A percentile compares a stretch with the other conserved stretches of the same genome.
Conservation (phyloP, 2,888 invertebrate genomes). For the Rambutsinella grinnellia region DNA sequence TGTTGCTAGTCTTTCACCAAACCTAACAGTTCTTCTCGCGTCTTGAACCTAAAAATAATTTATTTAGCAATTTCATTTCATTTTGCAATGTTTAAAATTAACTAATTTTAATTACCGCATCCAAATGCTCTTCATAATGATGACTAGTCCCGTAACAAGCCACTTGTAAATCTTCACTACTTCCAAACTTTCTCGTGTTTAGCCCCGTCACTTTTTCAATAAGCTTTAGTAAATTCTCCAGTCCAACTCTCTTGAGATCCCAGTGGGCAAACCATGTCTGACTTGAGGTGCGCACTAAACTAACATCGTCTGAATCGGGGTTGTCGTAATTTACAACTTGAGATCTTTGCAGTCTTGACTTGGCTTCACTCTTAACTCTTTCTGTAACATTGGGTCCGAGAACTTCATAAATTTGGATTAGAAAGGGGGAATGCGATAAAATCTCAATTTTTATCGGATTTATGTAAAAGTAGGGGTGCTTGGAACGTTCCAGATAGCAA, state of each 20-base stretch:
- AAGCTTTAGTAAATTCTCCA: neutral
- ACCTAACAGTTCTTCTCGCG: conserved; percentile 13
- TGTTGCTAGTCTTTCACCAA: conserved; percentile 33
- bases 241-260: neutral
- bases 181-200: conserved; percentile 3
- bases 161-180: conserved; percentile 42
- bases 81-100: neutral
- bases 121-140: conserved; percentile 55
- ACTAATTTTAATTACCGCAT: conserved; percentile 45
- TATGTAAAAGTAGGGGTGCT: conserved; percentile 38
- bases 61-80: neutral
- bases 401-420: conserved; percentile 49
- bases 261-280: conserved; percentile 44
- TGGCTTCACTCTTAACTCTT: conserved; percentile 19
- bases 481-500: conserved; percentile 33
- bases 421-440: conserved; percentile 23
- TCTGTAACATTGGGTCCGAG: conserved; percentile 25
- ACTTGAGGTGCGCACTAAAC: conserved; percentile 17
- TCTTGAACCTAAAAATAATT: conserved; percentile 31
- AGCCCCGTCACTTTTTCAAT: conserved; percentile 51
- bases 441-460: conserved; percentile 47
- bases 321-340: conserved; percentile 38
- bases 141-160: conserved; percentile 50
- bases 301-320: conserved; percentile 29
- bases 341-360: conserved; percentile 19